Percentiles rank a stretch among this genome's conserved stretches.
phyloP scores from a whole-genome alignment of 2,113 vertebrate species.

The Tichodroma muraria region DNA sequence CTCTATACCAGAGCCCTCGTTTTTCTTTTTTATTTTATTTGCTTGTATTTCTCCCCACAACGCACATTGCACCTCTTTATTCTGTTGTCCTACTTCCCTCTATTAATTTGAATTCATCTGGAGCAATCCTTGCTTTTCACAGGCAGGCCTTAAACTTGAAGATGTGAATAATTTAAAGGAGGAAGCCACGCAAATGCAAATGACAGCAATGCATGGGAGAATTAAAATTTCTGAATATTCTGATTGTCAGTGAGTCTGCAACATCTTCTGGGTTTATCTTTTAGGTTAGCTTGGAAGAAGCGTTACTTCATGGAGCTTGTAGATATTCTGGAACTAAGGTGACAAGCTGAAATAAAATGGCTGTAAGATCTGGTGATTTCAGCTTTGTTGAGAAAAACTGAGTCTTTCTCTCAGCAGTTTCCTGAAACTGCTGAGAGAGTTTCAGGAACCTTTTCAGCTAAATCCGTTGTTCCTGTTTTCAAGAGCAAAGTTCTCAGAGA shows the following conservation, averaged over 20 bases:
- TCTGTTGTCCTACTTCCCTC: neutral
- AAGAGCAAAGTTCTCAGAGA: neutral
- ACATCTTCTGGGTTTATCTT: neutral
- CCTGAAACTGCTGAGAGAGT: too few relatives aligned
- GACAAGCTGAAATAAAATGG: neutral
- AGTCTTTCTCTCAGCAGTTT: neutral
- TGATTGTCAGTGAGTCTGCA: neutral
- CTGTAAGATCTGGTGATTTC: neutral
- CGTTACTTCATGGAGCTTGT: neutral
- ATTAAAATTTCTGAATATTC: neutral
- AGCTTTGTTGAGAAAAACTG: neutral
- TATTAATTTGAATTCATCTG: neutral
- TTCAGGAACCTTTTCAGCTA: neutral
- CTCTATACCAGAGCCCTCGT: accelerated
- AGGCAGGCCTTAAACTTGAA: neutral
- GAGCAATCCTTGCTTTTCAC: neutral
- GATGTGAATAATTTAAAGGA: neutral
- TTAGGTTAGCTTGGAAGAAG: neutral
- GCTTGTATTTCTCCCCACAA: neutral
- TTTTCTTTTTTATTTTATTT: neutral
- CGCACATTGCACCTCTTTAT: neutral
- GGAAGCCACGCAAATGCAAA: neutral
- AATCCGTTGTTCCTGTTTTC: neutral
- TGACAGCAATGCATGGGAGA: neutral
- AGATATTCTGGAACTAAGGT: neutral